These are phyloP conservation scores for Colletes latitarsis DNA, from an alignment of 1,140 invertebrate genomes.

Conservation along the genomic window DNA sequence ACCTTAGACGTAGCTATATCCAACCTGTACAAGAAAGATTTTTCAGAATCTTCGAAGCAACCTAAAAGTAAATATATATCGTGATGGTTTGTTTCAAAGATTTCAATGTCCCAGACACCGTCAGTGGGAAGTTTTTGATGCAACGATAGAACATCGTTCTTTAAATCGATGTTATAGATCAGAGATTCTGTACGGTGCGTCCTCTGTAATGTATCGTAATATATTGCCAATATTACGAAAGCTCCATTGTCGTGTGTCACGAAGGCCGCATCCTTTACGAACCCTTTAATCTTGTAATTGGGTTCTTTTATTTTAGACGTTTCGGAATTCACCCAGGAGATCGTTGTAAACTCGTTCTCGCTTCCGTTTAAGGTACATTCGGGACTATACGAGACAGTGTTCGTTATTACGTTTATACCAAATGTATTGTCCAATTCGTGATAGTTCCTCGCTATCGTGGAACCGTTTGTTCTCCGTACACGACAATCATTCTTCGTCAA, in stretches of 20 bases:
- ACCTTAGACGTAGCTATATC: constrained; percentile 51
- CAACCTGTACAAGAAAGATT: constrained; percentile 63
- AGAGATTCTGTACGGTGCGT: constrained; percentile 61
- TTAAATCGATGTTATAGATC: constrained; percentile 63
- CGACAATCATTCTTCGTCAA: constrained; percentile 31
- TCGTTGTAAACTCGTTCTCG: constrained; percentile 46
- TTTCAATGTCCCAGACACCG: constrained; percentile 58
- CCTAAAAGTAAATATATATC: constrained; percentile 60
- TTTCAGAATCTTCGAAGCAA: constrained; percentile 52
- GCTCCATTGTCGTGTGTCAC: constrained; percentile 38
- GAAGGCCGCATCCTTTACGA: constrained; percentile 63
- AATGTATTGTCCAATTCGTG: constrained; percentile 44
- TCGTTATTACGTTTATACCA: constrained; percentile 56
- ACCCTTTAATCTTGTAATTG: constrained; percentile 50
- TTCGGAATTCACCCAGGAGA: constrained; percentile 52
- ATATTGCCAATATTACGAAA: constrained; percentile 65
- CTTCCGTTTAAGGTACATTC: constrained; percentile 39
- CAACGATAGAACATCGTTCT: constrained; percentile 34
- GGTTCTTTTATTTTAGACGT: neutral
- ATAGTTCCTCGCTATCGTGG: constrained; percentile 57
- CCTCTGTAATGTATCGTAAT: constrained; percentile 55
- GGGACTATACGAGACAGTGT: constrained; percentile 49
- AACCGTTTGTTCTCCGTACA: constrained; percentile 23
- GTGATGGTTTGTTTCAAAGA: constrained; percentile 55
- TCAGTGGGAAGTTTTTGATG: constrained; percentile 59